Evolutionary conservation across 1,140 invertebrate genomes (phyloP).

Genomic region (Luehdorfia chinensis): DNA sequence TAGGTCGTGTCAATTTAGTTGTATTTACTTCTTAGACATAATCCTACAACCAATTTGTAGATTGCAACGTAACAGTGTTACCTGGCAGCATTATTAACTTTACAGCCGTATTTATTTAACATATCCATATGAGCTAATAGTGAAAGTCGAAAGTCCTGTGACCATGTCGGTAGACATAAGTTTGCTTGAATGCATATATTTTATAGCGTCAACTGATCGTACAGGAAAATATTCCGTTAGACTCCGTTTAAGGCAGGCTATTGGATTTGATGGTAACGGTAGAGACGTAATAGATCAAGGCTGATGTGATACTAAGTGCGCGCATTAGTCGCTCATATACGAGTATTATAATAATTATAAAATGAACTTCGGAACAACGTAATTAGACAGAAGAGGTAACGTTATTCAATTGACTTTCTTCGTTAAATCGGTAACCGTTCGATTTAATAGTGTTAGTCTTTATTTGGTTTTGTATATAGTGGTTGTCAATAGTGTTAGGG

Average conservation of each 20-base stretch:
- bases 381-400: too few relatives aligned
- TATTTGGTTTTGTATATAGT: neutral
- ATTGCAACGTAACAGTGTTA: neutral
- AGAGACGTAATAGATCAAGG: neutral
- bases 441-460: too few relatives aligned
- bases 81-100: neutral
- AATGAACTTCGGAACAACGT: too few relatives aligned
- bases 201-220: conserved; percentile 7
- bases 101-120: neutral
- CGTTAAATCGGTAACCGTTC: neutral
- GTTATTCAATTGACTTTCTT: neutral
- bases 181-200: neutral
- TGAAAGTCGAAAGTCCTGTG: neutral
- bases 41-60: conserved; percentile 11
- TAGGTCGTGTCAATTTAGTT: neutral
- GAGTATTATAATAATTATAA: too few relatives aligned
- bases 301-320: neutral
- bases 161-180: neutral
- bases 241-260: neutral
- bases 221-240: conserved; percentile 8
- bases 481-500: too few relatives aligned
- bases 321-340: neutral
- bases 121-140: neutral
- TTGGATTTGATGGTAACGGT: conserved; percentile 12
- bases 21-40: neutral